Evolutionary conservation across 2,797 vertebrate species (phyloP), one percentile per base, ranked within the genome.

Genomic region (Yasuhikotakia modesta): DNA sequence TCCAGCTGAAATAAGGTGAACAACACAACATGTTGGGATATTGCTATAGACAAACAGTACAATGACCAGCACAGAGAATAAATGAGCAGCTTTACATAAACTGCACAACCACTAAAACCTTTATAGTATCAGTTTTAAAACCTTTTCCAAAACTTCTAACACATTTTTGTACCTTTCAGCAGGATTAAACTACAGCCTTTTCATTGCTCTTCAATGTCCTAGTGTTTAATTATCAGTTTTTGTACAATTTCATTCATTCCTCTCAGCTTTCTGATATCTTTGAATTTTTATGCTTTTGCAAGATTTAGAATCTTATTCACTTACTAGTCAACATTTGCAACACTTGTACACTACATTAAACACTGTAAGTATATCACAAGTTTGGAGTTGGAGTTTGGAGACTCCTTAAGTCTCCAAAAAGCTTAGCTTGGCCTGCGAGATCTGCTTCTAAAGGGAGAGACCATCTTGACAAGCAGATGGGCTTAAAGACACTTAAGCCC

Each of bases 401-500:
- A 75, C 32, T 27, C 21, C n/a, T 43, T 45, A 46, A 75, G 50
- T 57, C 50, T 50, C 32, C 55, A 21, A 45, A 67, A 35, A 75
- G 35, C 35, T 46, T 22, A 16, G 17, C 45, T 45, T 55, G 50
- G 48, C 32, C 19, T 55, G 16, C 65, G 39, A 53, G 60, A n/a
- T 63, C 32, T 1, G 2, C 32, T 39, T 52, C 55, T 14, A 14
- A 12, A 14, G 45, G 64, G 24, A 45, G 3, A 68, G 53, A 50
- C 43, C 75, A 50, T 77, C 75, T 77, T 77, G 65, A 77, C 53
- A 61, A 77, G 55, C 75, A 77, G 75, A 77, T 77, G 66, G 75
- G 74, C 60, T 69, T 76, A 39, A 68, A 68, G 55, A 70, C 55
- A 61, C 66, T 50, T 77, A 70, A 70, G 70, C 58, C 70, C 50